These are phyloP conservation scores for Porites evermanni DNA, from an alignment of 92 coral and sea anemone species.

Conservation along the genomic window DNA sequence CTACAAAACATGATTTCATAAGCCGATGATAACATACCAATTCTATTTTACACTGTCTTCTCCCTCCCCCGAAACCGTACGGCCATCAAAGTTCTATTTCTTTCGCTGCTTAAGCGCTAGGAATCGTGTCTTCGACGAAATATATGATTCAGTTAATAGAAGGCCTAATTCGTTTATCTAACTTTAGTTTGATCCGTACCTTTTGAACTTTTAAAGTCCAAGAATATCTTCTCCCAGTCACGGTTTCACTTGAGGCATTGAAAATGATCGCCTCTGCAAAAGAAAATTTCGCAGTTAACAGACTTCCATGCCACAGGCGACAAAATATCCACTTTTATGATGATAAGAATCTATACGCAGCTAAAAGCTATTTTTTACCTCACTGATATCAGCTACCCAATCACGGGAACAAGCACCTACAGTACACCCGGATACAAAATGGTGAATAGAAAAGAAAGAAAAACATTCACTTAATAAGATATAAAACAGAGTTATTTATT, in stretches of 20 bases:
- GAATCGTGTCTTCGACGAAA: too few relatives aligned
- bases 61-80: too few relatives aligned
- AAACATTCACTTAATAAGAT: too few relatives aligned
- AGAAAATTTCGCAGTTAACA: background rate
- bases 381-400: background rate
- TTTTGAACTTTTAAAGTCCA: background rate
- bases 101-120: too few relatives aligned
- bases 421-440: background rate
- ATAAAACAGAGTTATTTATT: too few relatives aligned
- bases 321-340: background rate
- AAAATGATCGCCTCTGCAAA: background rate
- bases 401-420: background rate
- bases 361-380: conserved; percentile 1
- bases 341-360: background rate
- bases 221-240: background rate
- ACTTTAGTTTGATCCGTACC: background rate
- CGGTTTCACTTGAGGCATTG: background rate
- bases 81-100: too few relatives aligned
- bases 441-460: too few relatives aligned
- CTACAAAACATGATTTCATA: too few relatives aligned
- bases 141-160: too few relatives aligned
- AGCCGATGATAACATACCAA: too few relatives aligned
- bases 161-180: background rate
- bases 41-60: too few relatives aligned
- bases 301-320: background rate